Evolutionary conservation across 2,888 invertebrate species (phyloP), one percentile per base, ranked within the genome.

Genomic region (Ptychoptera albimana): DNA sequence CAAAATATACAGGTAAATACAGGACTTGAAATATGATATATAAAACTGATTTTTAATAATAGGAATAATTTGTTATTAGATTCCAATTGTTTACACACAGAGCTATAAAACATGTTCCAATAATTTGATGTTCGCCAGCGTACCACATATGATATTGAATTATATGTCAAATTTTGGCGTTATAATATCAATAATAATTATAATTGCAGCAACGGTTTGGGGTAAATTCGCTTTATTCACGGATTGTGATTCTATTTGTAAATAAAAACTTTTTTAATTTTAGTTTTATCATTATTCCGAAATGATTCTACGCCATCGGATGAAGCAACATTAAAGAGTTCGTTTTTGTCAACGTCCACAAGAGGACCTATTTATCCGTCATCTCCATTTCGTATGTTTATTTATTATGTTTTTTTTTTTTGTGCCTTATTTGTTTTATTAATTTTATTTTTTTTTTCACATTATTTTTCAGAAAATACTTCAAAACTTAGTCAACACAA

Each of bases 1-100:
- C 65, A 66, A 51, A 56, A 54, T 49, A 55, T 64, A 49, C 53
- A 61, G 57, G 63, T 64, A 53, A n/a, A 6, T 34, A 6, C 11
- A 34, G 8, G 9, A 34, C 6, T 34, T 6, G 8, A 34, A 34
- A n/a, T 2, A 34, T 10, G 2, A 34, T n/a, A n/a, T n/a, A 10
- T 34, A 23, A 7, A 23, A 23, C 7, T 5, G 7, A 3, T 23
- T 5, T 23, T 23, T 23, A 23, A 23, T 23, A 23, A 23, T 7
- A n/a, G n/a, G n/a, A n/a, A 23, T 23, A 23, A 5, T 23, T 23
- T 23, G 23, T 23, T 23, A 5, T 23, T 55, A 64, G 61, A 53
- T 64, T 46, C 58, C 63, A 23, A 23, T 23, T 23, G 23, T 23
- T 23, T 23, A 23, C 7, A 23, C 23, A 23, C 23, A 23, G 7